Percentiles rank a stretch among this genome's conserved stretches.
These are phyloP conservation scores for Clinocottus analis DNA, from an alignment of 2,113 vertebrate species.

Conservation along the genomic window DNA sequence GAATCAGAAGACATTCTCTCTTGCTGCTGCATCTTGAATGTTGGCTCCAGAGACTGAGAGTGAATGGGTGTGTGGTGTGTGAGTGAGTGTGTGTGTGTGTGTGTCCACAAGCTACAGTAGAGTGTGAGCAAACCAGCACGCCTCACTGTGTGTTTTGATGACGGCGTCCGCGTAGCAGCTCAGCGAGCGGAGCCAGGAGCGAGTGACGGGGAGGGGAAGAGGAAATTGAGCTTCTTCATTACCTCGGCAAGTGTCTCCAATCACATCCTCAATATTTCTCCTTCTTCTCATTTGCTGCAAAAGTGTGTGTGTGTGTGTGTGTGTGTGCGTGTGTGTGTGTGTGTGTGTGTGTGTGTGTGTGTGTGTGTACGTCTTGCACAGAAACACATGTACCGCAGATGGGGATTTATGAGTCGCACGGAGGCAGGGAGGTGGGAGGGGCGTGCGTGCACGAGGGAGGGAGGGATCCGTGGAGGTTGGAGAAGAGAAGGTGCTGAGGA, in stretches of 20 bases:
- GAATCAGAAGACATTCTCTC: constrained; percentile 68
- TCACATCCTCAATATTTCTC: constrained; percentile 40
- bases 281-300: constrained; percentile 17
- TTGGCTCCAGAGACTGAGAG: constrained; percentile 51
- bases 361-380: constrained; percentile 20
- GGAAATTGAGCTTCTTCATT: constrained; percentile 41
- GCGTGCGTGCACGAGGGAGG: background rate
- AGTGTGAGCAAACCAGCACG: constrained; percentile 55
- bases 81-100: constrained; percentile 28
- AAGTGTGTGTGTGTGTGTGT: too few species aligned
- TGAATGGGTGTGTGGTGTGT: constrained; percentile 29
- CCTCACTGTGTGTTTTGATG: constrained; percentile 68
- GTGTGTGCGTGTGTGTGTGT: too few species aligned
- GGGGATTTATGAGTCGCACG: constrained; percentile 54
- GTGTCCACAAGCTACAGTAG: constrained; percentile 54
- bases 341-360: constrained; percentile 21
- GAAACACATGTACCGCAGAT: constrained; percentile 63
- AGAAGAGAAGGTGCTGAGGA: constrained; percentile 53
- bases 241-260: constrained; percentile 45
- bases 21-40: constrained; percentile 76
- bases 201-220: constrained; percentile 9
- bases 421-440: constrained; percentile 58
- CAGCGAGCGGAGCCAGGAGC: constrained; percentile 31
- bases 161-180: constrained; percentile 58
- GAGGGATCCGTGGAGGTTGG: constrained; percentile 30